These are phyloP conservation scores for Melinaea menophilus DNA, from an alignment of 2,888 invertebrate genomes.

Conservation along the genomic window DNA sequence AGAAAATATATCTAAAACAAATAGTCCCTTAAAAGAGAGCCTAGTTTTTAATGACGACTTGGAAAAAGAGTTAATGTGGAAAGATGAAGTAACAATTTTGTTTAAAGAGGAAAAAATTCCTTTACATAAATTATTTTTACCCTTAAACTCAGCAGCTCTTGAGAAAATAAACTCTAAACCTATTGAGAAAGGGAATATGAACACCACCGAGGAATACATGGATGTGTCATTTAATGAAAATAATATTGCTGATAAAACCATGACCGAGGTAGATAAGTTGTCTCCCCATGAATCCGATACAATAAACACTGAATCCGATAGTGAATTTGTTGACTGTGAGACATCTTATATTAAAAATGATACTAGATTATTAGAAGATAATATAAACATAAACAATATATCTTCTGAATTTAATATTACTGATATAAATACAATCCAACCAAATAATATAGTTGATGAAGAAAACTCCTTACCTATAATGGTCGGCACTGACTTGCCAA, in stretches of 20 bases:
- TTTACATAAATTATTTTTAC: conserved; percentile 58
- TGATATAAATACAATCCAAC: conserved; percentile 27
- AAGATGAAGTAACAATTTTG: conserved; percentile 63
- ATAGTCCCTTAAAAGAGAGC: conserved; percentile 63
- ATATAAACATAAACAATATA: neutral
- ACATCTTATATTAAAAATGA: conserved; percentile 60
- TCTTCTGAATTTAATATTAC: neutral
- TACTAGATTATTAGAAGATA: conserved; percentile 12
- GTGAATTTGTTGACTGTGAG: conserved; percentile 70
- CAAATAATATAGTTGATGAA: neutral
- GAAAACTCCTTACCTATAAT: neutral
- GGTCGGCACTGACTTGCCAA: neutral
- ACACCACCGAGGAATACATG: conserved; percentile 60
- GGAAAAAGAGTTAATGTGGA: conserved; percentile 66
- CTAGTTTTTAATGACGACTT: conserved; percentile 65
- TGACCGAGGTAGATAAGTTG: conserved; percentile 28
- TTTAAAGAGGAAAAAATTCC: conserved; percentile 66
- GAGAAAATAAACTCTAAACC: conserved; percentile 20
- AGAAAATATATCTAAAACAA: conserved; percentile 50
- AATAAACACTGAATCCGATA: conserved; percentile 52
- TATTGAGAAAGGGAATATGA: conserved; percentile 34
- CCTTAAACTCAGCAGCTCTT: conserved; percentile 13
- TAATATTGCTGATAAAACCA: conserved; percentile 41
- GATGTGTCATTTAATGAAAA: conserved; percentile 60
- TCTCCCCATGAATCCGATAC: conserved; percentile 20